Percentiles rank a stretch among this genome's conserved stretches.
These are phyloP conservation scores for Leuciscus waleckii DNA, from an alignment of 2,797 vertebrate genomes.

Conservation along the genomic window DNA sequence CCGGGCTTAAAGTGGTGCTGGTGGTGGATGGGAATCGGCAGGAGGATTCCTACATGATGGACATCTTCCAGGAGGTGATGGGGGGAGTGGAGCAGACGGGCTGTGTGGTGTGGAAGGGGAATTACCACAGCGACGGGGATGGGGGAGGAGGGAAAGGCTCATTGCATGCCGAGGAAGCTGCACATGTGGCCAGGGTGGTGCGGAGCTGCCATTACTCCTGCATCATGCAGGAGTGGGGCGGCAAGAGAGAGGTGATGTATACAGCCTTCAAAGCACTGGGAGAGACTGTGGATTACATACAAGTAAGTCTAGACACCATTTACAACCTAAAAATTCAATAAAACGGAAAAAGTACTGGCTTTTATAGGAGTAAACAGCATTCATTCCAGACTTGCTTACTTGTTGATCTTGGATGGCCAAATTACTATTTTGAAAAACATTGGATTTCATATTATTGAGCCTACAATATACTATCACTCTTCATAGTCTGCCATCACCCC, in stretches of 20 bases:
- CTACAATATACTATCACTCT: slow-evolving; percentile 3
- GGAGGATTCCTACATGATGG: slow-evolving; percentile 96
- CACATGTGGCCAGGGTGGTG: slow-evolving; percentile 80
- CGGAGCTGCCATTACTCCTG: slow-evolving; percentile 85
- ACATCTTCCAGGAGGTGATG: slow-evolving; percentile 96
- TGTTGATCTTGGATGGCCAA: not conserved
- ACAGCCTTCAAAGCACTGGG: slow-evolving; percentile 96
- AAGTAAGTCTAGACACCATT: slow-evolving; percentile 78
- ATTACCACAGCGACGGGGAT: slow-evolving; percentile 88
- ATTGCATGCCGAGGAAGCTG: slow-evolving; percentile 82
- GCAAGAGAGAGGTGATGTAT: slow-evolving; percentile 99
- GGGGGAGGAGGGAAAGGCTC: slow-evolving; percentile 60
- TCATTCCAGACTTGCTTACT: too few relatives aligned
- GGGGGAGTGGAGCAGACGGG: slow-evolving; percentile 84
- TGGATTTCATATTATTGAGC: not conserved
- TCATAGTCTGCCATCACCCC: slow-evolving; percentile 11
- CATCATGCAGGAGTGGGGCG: slow-evolving; percentile 97
- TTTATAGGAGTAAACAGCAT: too few relatives aligned
- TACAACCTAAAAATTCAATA: not conserved
- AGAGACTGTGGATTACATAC: slow-evolving; percentile 93
- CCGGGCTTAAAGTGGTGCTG: slow-evolving; percentile 92
- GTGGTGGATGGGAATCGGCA: slow-evolving; percentile 95
- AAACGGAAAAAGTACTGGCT: not conserved
- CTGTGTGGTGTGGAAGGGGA: slow-evolving; percentile 91
- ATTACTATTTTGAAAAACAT: not conserved